Conservation (phyloP, 2,888 invertebrate species). For the Ochlodes sylvanus region DNA sequence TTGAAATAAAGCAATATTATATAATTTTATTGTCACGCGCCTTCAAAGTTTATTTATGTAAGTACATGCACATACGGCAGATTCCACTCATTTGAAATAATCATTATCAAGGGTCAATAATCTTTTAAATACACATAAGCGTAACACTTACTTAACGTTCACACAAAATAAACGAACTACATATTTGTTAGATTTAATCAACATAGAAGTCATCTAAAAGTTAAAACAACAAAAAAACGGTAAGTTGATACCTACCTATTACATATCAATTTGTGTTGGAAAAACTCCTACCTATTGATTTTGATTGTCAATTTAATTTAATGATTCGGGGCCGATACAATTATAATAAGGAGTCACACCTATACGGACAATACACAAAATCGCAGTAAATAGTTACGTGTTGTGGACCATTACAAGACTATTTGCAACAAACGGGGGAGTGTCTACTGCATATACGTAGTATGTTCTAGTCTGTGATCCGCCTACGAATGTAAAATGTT, state of each 20-base stretch:
- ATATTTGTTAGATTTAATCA: neutral
- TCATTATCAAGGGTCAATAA: constrained; percentile 6
- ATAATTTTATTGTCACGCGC: neutral
- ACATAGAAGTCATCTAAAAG: neutral
- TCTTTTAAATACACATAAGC: constrained; percentile 1
- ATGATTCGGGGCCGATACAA: no score
- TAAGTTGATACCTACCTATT: no score
- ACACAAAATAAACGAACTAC: neutral
- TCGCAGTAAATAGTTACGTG: neutral
- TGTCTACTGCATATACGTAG: neutral
- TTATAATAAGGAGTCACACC: no score
- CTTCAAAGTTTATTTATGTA: neutral
- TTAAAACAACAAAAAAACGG: neutral
- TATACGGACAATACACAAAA: no score
- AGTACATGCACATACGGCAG: neutral
- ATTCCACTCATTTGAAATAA: constrained; percentile 3
- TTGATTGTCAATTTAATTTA: no score
- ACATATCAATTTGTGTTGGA: no score
- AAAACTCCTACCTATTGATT: no score
- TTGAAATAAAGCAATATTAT: constrained; percentile 5
- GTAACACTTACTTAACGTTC: neutral
- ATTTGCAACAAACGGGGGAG: neutral
- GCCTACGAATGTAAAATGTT: neutral
- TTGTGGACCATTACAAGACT: neutral
- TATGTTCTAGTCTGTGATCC: neutral